Percentiles rank a stretch among this genome's conserved stretches.
Evolutionary conservation across 2,797 vertebrate genomes (phyloP).

Genomic region (Manis pentadactyla): DNA sequence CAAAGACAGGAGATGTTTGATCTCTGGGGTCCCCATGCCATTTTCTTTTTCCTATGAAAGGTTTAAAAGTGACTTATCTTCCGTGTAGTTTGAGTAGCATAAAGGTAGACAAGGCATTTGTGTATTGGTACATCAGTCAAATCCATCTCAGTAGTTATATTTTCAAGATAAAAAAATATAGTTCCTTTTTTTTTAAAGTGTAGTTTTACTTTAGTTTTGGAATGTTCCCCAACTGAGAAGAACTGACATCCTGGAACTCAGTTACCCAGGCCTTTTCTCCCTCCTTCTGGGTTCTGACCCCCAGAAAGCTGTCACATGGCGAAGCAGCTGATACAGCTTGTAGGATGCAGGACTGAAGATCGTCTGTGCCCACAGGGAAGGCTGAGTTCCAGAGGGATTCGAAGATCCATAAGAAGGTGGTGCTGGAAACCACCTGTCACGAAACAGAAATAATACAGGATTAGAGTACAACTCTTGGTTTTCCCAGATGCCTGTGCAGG

Average conservation of each 20-base stretch:
- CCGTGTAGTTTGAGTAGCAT: background rate
- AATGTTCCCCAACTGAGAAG: slow-evolving; percentile 61
- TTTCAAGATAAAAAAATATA: slow-evolving; percentile 69
- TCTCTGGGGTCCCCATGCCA: background rate
- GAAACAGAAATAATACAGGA: slow-evolving; percentile 61
- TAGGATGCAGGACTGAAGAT: slow-evolving; percentile 65
- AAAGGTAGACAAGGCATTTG: background rate
- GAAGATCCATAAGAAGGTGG: slow-evolving; percentile 65
- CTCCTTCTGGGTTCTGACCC: slow-evolving; percentile 46
- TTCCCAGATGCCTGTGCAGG: slow-evolving; percentile 20
- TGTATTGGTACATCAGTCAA: background rate
- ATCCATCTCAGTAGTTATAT: slow-evolving; percentile 34
- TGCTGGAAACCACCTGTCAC: slow-evolving; percentile 35
- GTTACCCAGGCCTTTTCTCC: background rate
- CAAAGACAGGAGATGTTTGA: background rate
- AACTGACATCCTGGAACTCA: slow-evolving; percentile 53
- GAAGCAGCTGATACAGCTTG: background rate
- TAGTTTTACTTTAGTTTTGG: slow-evolving; percentile 70
- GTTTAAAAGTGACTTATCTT: slow-evolving; percentile 47
- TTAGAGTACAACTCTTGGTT: slow-evolving; percentile 40
- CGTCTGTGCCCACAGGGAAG: slow-evolving; percentile 61
- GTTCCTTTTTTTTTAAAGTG: background rate
- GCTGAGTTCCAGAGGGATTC: slow-evolving; percentile 61
- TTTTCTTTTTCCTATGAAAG: slow-evolving; percentile 31
- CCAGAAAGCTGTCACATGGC: background rate